Conservation (phyloP, 2,888 invertebrate species). For the Tipula confusa region DNA sequence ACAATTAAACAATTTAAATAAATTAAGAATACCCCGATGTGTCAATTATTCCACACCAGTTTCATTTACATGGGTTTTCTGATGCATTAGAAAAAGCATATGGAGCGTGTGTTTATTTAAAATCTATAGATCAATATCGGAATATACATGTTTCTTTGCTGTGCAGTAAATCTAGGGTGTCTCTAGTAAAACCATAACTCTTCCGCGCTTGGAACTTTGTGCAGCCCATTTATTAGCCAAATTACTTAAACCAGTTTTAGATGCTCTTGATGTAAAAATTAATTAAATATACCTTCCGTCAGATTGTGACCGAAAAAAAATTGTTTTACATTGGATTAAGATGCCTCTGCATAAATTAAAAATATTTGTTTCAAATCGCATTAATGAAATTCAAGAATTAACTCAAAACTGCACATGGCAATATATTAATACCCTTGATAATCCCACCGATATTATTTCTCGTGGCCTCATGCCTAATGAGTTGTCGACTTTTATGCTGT, state of each 20-base stretch:
- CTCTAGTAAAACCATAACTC: neutral
- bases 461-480: neutral
- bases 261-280: neutral
- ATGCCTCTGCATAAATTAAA: neutral
- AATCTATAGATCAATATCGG: neutral
- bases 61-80: neutral
- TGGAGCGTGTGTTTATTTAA: neutral
- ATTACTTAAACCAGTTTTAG: neutral
- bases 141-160: neutral
- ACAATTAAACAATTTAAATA: neutral
- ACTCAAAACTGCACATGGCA: neutral
- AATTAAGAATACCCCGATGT: neutral
- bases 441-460: neutral
- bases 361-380: neutral
- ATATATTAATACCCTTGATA: neutral
- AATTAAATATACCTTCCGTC: neutral
- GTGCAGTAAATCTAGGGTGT: neutral
- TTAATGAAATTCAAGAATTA: neutral
- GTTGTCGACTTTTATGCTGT: neutral
- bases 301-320: neutral
- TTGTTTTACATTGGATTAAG: neutral
- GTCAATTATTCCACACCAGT: neutral
- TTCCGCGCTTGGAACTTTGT: neutral
- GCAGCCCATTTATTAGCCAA: slow-evolving; percentile 12
- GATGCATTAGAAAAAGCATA: neutral